Conservation (phyloP, 2,113 vertebrate genomes). For the Piaya cayana region DNA sequence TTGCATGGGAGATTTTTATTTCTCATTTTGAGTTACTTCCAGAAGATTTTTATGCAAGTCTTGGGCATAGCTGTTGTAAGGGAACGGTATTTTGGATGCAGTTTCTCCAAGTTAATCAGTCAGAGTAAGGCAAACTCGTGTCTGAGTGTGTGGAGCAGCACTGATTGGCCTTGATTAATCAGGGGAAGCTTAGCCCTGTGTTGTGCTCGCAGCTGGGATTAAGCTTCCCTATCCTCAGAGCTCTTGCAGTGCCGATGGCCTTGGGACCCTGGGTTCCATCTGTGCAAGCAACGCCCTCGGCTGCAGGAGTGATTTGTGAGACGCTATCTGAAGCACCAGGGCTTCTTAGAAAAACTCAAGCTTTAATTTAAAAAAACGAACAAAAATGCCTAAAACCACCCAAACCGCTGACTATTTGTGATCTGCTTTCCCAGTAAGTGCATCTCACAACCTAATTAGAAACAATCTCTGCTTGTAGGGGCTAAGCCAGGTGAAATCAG, state of each 20-base stretch:
- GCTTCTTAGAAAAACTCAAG: neutral
- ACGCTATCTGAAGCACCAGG: neutral
- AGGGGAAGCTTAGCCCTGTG: neutral
- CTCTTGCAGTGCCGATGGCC: neutral
- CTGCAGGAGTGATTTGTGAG: neutral
- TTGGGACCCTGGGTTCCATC: neutral
- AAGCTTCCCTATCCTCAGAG: neutral
- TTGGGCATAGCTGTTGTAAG: neutral
- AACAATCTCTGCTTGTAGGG: constrained; percentile 48
- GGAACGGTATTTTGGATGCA: neutral
- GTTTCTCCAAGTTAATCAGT: neutral
- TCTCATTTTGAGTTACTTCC: neutral
- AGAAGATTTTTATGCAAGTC: neutral
- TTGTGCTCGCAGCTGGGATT: neutral
- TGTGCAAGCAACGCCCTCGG: neutral
- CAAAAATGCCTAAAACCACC: neutral
- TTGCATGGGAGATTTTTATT: neutral
- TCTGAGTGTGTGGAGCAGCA: neutral
- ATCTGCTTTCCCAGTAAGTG: neutral
- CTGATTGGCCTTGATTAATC: neutral
- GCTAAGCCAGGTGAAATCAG: constrained; percentile 68
- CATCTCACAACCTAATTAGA: neutral
- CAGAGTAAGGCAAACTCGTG: neutral
- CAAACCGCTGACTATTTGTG: neutral
- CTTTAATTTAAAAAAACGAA: neutral